Conservation (phyloP, 2,888 invertebrate genomes). For the Leptopilina myrica region DNA sequence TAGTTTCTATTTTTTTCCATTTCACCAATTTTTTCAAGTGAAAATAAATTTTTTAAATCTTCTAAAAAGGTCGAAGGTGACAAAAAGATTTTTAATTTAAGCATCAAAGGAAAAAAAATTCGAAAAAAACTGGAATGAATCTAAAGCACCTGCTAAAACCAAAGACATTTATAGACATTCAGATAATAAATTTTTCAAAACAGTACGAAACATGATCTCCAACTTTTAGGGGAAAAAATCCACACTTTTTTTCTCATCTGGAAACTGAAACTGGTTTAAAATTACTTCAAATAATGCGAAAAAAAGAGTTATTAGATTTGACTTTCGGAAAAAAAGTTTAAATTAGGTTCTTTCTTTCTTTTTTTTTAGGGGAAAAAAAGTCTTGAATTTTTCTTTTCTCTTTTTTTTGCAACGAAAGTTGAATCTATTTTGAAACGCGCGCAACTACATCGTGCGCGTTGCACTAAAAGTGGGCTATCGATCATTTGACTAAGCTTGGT, state of each 20-base stretch:
- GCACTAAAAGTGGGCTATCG: conserved; percentile 60
- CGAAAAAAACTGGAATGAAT: too few relatives aligned
- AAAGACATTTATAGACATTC: too few relatives aligned
- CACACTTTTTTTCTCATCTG: neutral
- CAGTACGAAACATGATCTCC: neutral
- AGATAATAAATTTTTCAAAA: neutral
- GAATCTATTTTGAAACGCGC: conserved; percentile 51
- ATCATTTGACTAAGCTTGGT: conserved; percentile 55
- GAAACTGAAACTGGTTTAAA: neutral
- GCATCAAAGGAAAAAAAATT: too few relatives aligned
- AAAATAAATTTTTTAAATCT: neutral
- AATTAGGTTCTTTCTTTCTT: neutral
- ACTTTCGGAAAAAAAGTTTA: neutral
- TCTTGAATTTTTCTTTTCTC: neutral
- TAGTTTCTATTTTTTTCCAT: neutral
- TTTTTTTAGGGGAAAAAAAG: neutral
- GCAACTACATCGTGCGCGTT: conserved; percentile 44
- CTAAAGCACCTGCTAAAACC: too few relatives aligned
- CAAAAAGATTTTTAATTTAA: too few relatives aligned
- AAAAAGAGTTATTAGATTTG: neutral
- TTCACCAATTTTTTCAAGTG: neutral
- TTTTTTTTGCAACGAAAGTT: conserved; percentile 11
- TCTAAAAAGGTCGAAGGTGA: too few relatives aligned
- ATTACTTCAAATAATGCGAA: neutral
- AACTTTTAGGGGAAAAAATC: neutral